phyloP scores from a whole-genome alignment of 2,113 vertebrate genomes.

The Thermophis baileyi region DNA sequence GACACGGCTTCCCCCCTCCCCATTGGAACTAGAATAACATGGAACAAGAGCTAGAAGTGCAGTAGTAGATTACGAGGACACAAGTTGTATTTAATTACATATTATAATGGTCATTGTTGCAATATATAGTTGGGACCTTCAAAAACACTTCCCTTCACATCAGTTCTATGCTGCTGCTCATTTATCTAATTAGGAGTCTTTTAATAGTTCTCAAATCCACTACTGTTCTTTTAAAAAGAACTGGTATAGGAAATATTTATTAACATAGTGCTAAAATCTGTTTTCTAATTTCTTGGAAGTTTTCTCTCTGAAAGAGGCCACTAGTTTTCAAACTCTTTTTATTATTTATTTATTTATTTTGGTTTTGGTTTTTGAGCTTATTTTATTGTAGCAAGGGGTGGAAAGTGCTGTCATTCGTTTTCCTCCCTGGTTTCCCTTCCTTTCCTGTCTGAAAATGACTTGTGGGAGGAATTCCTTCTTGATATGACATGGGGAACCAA shows the following conservation, averaged over 20 bases:
- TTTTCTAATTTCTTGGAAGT: neutral
- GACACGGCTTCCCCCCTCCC: neutral
- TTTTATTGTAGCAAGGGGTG: neutral
- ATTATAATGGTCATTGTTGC: neutral
- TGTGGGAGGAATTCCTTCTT: neutral
- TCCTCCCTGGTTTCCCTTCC: neutral
- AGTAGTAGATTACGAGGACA: neutral
- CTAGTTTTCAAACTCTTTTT: neutral
- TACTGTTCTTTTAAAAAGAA: neutral
- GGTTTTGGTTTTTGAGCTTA: neutral
- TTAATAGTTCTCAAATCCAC: neutral
- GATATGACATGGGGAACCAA: neutral
- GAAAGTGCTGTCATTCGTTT: neutral
- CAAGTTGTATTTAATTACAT: neutral
- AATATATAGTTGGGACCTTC: neutral
- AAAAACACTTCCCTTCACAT: neutral
- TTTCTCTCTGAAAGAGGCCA: neutral
- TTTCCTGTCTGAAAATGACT: neutral
- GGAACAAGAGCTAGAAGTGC: neutral
- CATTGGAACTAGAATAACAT: neutral
- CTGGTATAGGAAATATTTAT: neutral
- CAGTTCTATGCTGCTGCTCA: neutral
- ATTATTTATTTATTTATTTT: neutral
- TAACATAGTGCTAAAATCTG: neutral
- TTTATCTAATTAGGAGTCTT: accelerated